A percentile compares a stretch with the other conserved stretches of the same genome.
phyloP scores from a whole-genome alignment of 2,797 vertebrate species.

The Pseudochromis fuscus region DNA sequence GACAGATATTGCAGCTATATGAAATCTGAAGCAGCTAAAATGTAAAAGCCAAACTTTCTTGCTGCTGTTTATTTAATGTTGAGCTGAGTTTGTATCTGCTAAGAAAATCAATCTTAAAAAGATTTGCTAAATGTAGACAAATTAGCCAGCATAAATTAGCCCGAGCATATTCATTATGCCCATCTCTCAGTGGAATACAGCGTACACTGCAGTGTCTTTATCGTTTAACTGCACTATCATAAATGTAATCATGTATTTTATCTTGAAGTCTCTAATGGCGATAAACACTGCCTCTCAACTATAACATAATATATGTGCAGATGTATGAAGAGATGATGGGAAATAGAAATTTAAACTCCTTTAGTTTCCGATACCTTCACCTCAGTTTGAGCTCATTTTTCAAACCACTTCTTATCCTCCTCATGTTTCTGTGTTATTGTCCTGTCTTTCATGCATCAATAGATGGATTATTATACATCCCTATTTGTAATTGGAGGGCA shows the following conservation, averaged over 20 bases:
- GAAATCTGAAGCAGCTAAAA: constrained; percentile 60
- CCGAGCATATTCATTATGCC: constrained; percentile 75
- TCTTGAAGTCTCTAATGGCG: constrained; percentile 68
- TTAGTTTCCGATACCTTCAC: constrained; percentile 61
- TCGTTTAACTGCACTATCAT: constrained; percentile 78
- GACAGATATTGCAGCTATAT: constrained; percentile 48
- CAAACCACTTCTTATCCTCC: constrained; percentile 55
- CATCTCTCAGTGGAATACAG: constrained; percentile 67
- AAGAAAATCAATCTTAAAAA: constrained; percentile 79
- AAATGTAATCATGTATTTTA: constrained; percentile 79
- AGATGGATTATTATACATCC: constrained; percentile 83
- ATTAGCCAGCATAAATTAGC: constrained; percentile 79
- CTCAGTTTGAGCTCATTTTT: constrained; percentile 67
- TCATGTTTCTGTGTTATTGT: constrained; percentile 75
- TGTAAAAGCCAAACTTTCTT: constrained; percentile 46
- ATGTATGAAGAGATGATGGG: constrained; percentile 31
- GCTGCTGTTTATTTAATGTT: constrained; percentile 64
- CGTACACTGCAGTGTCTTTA: constrained; percentile 73
- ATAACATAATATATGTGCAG: constrained; percentile 29
- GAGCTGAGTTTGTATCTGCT: constrained; percentile 67
- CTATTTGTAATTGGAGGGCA: constrained; percentile 82
- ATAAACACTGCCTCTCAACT: constrained; percentile 60
- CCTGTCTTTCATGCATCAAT: constrained; percentile 83
- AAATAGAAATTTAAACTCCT: constrained; percentile 33
- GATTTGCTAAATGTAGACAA: constrained; percentile 79